These are phyloP conservation scores for Mus minutoides DNA, from an alignment of 2,797 vertebrate species.

Conservation along the genomic window DNA sequence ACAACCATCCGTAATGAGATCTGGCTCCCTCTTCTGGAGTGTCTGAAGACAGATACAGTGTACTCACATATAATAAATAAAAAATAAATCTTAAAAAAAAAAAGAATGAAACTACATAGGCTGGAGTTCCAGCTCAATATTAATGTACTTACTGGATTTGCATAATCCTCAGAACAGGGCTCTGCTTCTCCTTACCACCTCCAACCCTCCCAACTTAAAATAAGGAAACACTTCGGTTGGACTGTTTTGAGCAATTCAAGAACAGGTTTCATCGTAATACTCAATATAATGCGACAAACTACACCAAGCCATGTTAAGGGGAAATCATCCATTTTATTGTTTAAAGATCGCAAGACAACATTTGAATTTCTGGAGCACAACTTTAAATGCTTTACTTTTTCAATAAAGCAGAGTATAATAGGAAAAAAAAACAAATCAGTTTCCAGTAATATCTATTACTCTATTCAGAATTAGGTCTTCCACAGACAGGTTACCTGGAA, in stretches of 20 bases:
- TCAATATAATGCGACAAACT: slow-evolving; percentile 62
- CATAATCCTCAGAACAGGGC: not conserved
- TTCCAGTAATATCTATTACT: slow-evolving; percentile 80
- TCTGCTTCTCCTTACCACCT: not conserved
- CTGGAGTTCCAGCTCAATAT: not conserved
- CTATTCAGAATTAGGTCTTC: slow-evolving; percentile 80
- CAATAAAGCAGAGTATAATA: slow-evolving; percentile 81
- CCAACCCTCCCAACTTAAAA: not conserved
- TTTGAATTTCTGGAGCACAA: slow-evolving; percentile 79
- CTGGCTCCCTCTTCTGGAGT: too few relatives aligned
- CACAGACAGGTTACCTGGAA: slow-evolving; percentile 81
- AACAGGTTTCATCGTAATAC: not conserved
- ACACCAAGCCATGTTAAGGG: slow-evolving; percentile 65
- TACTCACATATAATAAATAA: too few relatives aligned
- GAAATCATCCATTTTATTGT: slow-evolving; percentile 82
- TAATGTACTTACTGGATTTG: not conserved
- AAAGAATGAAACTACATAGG: not conserved
- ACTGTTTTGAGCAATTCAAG: slow-evolving; percentile 32
- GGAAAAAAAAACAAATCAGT: slow-evolving; percentile 72
- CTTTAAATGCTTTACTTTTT: slow-evolving; percentile 81
- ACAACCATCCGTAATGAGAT: too few relatives aligned
- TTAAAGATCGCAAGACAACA: slow-evolving; percentile 82
- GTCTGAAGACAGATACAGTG: too few relatives aligned
- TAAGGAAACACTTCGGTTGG: slow-evolving; percentile 6
- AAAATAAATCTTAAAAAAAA: too few relatives aligned